These are phyloP conservation scores for Promerops cafer DNA, from an alignment of 2,113 vertebrate species.

Conservation along the genomic window DNA sequence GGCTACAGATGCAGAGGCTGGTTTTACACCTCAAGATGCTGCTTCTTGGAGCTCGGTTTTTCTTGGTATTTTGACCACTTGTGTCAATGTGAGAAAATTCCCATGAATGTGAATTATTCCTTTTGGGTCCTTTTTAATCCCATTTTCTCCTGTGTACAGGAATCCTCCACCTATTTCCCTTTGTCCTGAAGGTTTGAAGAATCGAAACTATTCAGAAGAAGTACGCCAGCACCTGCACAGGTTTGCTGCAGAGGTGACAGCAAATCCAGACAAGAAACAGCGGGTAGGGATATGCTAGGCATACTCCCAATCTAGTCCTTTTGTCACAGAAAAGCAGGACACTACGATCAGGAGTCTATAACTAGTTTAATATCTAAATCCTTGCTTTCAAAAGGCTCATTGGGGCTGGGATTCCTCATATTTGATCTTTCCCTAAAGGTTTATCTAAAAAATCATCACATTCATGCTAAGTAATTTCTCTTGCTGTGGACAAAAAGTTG, in stretches of 20 bases:
- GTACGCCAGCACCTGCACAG: slow-evolving; percentile 22
- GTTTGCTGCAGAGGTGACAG: slow-evolving; percentile 54
- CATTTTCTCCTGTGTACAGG: not conserved
- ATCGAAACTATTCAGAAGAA: slow-evolving; percentile 27
- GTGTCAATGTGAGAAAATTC: not conserved
- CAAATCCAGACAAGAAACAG: slow-evolving; percentile 54
- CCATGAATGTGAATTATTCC: not conserved
- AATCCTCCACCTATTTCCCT: slow-evolving; percentile 65
- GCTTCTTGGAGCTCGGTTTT: not conserved
- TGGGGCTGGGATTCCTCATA: not conserved
- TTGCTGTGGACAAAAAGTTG: not conserved
- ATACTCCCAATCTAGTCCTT: not conserved
- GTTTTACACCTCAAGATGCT: not conserved
- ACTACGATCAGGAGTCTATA: rapidly evolving
- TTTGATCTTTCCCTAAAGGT: not conserved
- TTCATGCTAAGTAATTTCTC: not conserved
- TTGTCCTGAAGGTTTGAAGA: slow-evolving; percentile 60
- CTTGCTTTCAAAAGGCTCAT: not conserved
- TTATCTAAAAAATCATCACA: not conserved
- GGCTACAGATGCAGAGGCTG: not conserved
- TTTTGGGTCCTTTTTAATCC: not conserved
- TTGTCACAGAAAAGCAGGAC: not conserved
- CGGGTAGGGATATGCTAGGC: slow-evolving; percentile 22
- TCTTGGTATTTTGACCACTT: not conserved
- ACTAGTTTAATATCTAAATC: not conserved